Conservation (phyloP, 2,113 vertebrate species). For the Limanda limanda region DNA sequence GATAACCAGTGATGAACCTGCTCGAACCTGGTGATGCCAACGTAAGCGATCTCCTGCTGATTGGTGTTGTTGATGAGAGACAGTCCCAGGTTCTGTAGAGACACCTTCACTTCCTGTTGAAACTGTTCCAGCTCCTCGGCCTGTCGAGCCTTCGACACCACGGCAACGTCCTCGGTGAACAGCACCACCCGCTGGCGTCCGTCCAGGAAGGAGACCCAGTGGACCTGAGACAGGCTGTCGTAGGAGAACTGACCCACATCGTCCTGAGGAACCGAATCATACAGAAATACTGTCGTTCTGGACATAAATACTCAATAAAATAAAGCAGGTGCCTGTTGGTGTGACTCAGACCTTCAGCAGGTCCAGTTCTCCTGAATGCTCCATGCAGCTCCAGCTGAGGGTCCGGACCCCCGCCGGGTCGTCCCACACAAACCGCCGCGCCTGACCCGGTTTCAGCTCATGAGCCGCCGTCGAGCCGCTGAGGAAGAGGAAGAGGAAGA, state of each 20-base stretch:
- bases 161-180: conserved; percentile 92
- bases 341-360: conserved; percentile 88
- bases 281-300: neutral
- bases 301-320: too few relatives aligned
- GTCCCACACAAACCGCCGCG: conserved; percentile 90
- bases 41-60: conserved; percentile 92
- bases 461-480: conserved; percentile 82
- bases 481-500: neutral
- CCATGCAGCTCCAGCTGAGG: conserved; percentile 86
- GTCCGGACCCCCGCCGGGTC: conserved; percentile 87
- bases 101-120: conserved; percentile 90
- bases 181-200: conserved; percentile 94
- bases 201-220: conserved; percentile 97
- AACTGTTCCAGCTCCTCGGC: conserved; percentile 95
- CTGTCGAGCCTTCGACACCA: conserved; percentile 93
- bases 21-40: conserved; percentile 92
- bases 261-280: conserved; percentile 79
- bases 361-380: conserved; percentile 86
- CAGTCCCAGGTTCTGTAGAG: conserved; percentile 92
- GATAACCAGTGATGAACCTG: too few relatives aligned
- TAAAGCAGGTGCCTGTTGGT: neutral
- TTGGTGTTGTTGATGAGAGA: conserved; percentile 91
- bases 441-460: conserved; percentile 85
- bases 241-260: conserved; percentile 91
- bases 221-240: conserved; percentile 86